Base-by-base conservation (phyloP, 2,888 invertebrate genomes). In the Anodontia alba region DNA sequence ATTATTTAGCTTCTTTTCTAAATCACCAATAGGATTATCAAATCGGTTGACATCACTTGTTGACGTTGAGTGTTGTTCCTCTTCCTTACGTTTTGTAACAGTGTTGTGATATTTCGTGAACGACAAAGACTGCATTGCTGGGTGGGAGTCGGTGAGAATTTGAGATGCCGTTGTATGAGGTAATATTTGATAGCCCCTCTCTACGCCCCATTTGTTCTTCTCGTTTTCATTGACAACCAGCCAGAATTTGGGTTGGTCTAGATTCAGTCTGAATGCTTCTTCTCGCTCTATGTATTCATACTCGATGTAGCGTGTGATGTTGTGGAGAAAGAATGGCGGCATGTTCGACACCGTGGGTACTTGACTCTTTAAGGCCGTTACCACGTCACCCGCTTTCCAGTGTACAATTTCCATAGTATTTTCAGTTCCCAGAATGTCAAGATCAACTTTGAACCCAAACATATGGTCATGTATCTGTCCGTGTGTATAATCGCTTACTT, bases 381-480 rank as follows among this genome's bases (percentile, higher is more conserved):
- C 62, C 1, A 87, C 83, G 42, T 83, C 78, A 0, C 87, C 90
- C 12, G 79, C 80, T 76, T 89, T 90, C 89, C 89, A 90, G 42
- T 89, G 82, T 23, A 89, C 77, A 0, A 82, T 29, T 51, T 89
- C 84, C 79, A 90, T 86, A 20, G 82, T 78, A 69, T 90, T 90
- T 0, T 84, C 73, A 10, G 83, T 80, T 12, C 81, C 87, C 0
- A 86, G 66, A 12, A 90, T 73, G 54, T 90, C 90, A 7, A 90
- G 72, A 57, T 90, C 90, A 1, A 89, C 90, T 74, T 89, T 89
- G 67, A 89, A 89, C 12, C 87, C 88, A 66, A 90, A 90, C 70
- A 86, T 87, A 57, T 90, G 90, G 51, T 89, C 89, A 71, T 90
- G 90, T 36, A 90, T 87, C 20, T 80, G 84, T 15, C 90, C 90